Percentiles rank a stretch among this genome's conserved stretches.
phyloP scores from a whole-genome alignment of 2,797 vertebrate genomes.

The Pseudochromis fuscus region DNA sequence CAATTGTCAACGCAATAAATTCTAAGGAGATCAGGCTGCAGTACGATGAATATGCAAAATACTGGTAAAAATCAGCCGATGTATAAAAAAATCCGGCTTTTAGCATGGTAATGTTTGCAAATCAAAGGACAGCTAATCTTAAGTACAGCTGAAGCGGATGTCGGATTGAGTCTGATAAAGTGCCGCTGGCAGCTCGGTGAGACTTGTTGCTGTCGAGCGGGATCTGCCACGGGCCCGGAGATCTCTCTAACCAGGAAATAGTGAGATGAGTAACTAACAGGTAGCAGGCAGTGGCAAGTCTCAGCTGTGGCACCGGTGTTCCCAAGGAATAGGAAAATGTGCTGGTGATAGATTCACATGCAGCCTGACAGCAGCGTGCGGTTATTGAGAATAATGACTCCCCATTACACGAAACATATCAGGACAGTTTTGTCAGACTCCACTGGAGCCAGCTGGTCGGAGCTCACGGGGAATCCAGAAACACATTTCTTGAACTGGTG shows the following conservation, averaged over 20 bases:
- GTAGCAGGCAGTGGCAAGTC: not conserved
- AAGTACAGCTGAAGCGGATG: not conserved
- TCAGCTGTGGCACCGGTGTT: not conserved
- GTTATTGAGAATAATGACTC: too few species aligned
- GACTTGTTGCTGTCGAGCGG: not conserved
- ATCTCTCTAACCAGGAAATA: conserved; percentile 4
- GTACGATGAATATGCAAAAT: too few species aligned
- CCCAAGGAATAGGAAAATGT: not conserved
- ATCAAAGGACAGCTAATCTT: conserved; percentile 1
- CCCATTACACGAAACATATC: too few species aligned
- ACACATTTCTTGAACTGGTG: too few species aligned
- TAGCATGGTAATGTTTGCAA: not conserved
- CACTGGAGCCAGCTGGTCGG: too few species aligned
- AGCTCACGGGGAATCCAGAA: too few species aligned
- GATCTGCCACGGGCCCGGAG: not conserved
- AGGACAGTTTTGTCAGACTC: too few species aligned
- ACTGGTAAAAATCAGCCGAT: too few species aligned
- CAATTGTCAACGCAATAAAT: too few species aligned
- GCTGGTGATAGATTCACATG: not conserved
- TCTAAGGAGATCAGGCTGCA: too few species aligned
- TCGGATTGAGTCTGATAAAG: not conserved
- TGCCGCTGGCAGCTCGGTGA: not conserved
- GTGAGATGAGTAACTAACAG: conserved; percentile 4
- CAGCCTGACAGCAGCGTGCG: too few species aligned
- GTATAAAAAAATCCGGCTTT: too few species aligned